Evolutionary conservation across 2,113 vertebrate species (phyloP).

Genomic region (Entosphenus tridentatus): DNA sequence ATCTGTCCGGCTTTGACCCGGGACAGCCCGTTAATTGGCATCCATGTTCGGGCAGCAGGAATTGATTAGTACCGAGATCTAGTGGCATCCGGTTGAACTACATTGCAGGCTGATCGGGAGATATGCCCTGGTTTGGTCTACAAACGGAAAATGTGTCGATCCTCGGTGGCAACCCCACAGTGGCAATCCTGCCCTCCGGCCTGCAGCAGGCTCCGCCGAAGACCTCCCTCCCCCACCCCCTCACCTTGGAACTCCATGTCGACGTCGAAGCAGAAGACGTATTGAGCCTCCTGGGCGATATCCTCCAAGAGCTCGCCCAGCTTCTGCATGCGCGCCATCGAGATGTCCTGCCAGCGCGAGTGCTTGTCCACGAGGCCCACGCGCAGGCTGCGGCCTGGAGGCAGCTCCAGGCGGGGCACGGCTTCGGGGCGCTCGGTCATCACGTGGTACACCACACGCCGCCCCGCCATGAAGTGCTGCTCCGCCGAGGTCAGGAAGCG

Average conservation of each 20-base stretch:
- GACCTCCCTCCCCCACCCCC: too few relatives aligned
- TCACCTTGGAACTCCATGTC: conserved; percentile 24
- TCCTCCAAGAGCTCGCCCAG: conserved; percentile 19
- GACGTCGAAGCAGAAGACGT: conserved; percentile 33
- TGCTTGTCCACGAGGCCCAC: conserved; percentile 16
- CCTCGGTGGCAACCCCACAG: too few relatives aligned
- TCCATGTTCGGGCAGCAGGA: too few relatives aligned
- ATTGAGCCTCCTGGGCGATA: conserved; percentile 18
- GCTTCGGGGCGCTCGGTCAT: conserved; percentile 26
- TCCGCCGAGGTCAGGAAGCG: conserved; percentile 28
- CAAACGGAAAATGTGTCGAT: too few relatives aligned
- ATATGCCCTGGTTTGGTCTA: too few relatives aligned
- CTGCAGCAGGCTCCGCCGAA: too few relatives aligned
- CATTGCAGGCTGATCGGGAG: too few relatives aligned
- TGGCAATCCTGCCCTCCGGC: too few relatives aligned
- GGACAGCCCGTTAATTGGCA: too few relatives aligned
- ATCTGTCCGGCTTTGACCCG: too few relatives aligned
- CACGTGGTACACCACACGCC: conserved; percentile 27
- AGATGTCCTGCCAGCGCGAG: conserved; percentile 35
- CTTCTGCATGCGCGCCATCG: conserved; percentile 32
- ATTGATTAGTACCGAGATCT: too few relatives aligned
- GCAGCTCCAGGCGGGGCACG: conserved; percentile 16
- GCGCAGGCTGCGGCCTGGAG: conserved; percentile 14
- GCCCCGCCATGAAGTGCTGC: conserved; percentile 28
- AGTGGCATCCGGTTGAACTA: too few relatives aligned